Conservation (phyloP, 2,113 vertebrate species). For the Chaenocephalus aceratus region DNA sequence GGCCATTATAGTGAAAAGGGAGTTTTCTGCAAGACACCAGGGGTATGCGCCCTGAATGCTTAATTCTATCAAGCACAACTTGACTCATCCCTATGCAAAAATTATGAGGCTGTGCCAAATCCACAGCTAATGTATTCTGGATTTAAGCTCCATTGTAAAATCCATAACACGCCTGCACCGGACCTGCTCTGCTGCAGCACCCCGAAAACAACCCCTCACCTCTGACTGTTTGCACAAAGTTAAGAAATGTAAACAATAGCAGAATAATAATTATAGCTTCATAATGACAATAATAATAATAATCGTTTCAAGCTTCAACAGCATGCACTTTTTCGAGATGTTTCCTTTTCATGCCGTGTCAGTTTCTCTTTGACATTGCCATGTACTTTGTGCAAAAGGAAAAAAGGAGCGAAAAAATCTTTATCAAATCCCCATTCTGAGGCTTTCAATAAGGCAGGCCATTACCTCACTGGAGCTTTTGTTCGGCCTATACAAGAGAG, state of each 20-base stretch:
- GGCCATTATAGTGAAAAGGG: constrained; percentile 41
- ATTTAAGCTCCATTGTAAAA: constrained; percentile 72
- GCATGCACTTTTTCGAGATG: constrained; percentile 36
- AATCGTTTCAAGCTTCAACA: constrained; percentile 4
- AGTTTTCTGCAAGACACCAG: constrained; percentile 42
- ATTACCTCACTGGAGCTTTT: constrained; percentile 99
- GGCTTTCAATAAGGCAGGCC: constrained; percentile 98
- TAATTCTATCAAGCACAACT: constrained; percentile 65
- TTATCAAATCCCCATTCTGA: constrained; percentile 99
- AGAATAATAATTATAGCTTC: constrained; percentile 14
- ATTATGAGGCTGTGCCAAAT: constrained; percentile 68
- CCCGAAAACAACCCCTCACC: constrained; percentile 32
- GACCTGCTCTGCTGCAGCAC: constrained; percentile 57
- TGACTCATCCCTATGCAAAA: constrained; percentile 57
- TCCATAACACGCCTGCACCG: constrained; percentile 63
- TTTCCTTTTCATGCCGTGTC: constrained; percentile 71
- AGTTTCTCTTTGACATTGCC: constrained; percentile 90
- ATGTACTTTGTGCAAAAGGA: constrained; percentile 87
- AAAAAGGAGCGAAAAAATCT: constrained; percentile 89
- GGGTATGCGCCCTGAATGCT: constrained; percentile 40
- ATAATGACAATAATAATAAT: constrained; percentile 19
- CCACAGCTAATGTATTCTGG: constrained; percentile 70
- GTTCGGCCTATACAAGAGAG: constrained; percentile 99
- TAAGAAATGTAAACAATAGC: constrained; percentile 22
- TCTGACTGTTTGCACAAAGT: constrained; percentile 36